A percentile compares a stretch with the other conserved stretches of the same genome.
Evolutionary conservation across 2,113 vertebrate species (phyloP).

Genomic region (Stigmatopora nigra): DNA sequence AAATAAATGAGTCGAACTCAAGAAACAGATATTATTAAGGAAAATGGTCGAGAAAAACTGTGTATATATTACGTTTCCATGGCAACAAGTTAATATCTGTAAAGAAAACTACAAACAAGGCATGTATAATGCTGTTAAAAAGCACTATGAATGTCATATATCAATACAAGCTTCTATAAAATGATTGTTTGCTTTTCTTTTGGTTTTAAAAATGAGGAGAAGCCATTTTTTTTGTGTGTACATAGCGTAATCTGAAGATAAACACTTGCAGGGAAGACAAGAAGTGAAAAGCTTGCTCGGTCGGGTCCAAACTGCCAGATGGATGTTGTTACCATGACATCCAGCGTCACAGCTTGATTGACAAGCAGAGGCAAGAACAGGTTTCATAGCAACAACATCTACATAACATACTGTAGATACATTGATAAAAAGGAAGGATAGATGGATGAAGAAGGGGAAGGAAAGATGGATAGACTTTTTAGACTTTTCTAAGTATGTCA

Average conservation of each 20-base stretch:
- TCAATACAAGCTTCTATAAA: neutral
- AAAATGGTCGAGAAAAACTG: no score
- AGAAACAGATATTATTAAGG: no score
- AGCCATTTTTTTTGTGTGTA: neutral
- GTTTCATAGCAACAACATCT: constrained; percentile 32
- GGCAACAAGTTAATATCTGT: neutral
- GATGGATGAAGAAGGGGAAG: neutral
- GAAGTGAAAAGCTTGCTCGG: constrained; percentile 14
- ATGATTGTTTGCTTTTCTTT: neutral
- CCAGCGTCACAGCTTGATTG: constrained; percentile 35
- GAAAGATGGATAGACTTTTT: neutral
- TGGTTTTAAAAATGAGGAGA: neutral
- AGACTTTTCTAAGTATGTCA: no score
- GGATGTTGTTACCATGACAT: constrained; percentile 39
- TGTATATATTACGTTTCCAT: neutral
- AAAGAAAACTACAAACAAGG: no score
- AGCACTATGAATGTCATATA: neutral
- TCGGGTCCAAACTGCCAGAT: constrained; percentile 49
- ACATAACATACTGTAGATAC: constrained; percentile 14
- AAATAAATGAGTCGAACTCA: no score
- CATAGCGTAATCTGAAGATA: constrained; percentile 65
- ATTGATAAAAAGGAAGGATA: neutral
- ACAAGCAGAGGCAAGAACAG: constrained; percentile 26
- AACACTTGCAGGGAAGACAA: constrained; percentile 61
- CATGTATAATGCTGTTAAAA: neutral